phyloP scores from a whole-genome alignment of 1,140 invertebrate species.

The Apis mellifera region DNA sequence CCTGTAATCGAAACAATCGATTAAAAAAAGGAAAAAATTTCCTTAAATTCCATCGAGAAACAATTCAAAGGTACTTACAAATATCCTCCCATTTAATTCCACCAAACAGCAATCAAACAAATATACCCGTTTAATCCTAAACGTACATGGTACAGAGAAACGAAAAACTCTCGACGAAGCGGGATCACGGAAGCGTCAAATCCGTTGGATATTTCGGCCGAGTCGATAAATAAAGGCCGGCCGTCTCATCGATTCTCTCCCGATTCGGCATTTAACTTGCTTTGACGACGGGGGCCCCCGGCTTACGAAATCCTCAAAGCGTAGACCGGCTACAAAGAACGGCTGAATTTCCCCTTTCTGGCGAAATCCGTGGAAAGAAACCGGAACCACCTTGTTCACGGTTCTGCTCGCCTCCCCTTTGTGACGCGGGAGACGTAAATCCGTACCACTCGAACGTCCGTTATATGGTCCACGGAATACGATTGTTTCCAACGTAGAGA shows the following conservation, averaged over 20 bases:
- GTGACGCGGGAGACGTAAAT: conserved; percentile 58
- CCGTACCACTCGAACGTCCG: conserved; percentile 52
- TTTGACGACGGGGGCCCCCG: conserved; percentile 11
- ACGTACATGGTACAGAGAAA: background rate
- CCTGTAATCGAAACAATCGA: no score
- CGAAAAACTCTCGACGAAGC: background rate
- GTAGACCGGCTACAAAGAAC: conserved; percentile 56
- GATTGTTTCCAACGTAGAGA: conserved; percentile 58
- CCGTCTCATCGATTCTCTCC: conserved; percentile 31
- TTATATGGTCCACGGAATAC: conserved; percentile 58
- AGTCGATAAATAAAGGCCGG: conserved; percentile 48
- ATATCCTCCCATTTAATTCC: no score
- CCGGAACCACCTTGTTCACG: conserved; percentile 50
- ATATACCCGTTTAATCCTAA: no score
- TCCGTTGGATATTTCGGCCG: conserved; percentile 32
- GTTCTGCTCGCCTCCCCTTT: conserved; percentile 48
- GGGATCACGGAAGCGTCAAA: background rate
- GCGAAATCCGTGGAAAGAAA: conserved; percentile 61
- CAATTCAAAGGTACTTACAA: no score
- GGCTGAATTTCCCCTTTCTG: conserved; percentile 54
- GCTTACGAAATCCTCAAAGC: conserved; percentile 52
- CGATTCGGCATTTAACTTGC: conserved; percentile 40
- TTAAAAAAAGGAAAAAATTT: no score
- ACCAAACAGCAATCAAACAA: no score
- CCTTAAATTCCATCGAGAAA: no score